Percentiles rank a stretch among this genome's conserved stretches.
phyloP scores from a whole-genome alignment of 1,140 invertebrate genomes.

The Lucilia cuprina region DNA sequence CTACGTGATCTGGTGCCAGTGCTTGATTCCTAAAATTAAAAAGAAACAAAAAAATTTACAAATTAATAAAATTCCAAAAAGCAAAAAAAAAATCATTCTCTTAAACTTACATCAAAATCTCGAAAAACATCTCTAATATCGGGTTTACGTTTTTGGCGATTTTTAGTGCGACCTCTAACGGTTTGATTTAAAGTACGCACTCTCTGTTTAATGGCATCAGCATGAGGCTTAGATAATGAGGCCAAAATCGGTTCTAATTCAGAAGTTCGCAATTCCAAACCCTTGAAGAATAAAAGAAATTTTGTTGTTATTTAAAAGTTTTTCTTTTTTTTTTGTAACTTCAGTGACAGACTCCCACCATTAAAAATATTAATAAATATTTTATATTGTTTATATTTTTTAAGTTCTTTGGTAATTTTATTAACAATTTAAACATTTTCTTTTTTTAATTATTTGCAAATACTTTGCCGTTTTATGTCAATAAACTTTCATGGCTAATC shows the following conservation, averaged over 20 bases:
- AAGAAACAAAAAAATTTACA: slow-evolving; percentile 37
- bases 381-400: background rate
- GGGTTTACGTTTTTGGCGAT: slow-evolving; percentile 69
- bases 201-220: slow-evolving; percentile 78
- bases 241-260: slow-evolving; percentile 55
- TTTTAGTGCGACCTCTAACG: slow-evolving; percentile 72
- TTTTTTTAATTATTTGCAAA: background rate
- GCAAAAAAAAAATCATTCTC: background rate
- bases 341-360: too few species aligned
- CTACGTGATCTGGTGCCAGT: slow-evolving; percentile 80
- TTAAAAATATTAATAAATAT: background rate
- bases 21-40: slow-evolving; percentile 67
- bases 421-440: background rate
- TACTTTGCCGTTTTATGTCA: background rate
- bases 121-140: slow-evolving; percentile 81
- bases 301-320: background rate
- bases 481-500: slow-evolving; percentile 14
- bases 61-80: background rate
- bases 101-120: slow-evolving; percentile 74
- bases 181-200: slow-evolving; percentile 81
- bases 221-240: slow-evolving; percentile 69
- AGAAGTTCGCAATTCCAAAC: slow-evolving; percentile 51
- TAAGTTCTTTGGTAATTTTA: background rate
- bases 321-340: too few species aligned
- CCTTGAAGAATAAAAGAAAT: slow-evolving; percentile 42